Base-by-base conservation (phyloP, 2,888 invertebrate genomes). In the Celastrina argiolus region DNA sequence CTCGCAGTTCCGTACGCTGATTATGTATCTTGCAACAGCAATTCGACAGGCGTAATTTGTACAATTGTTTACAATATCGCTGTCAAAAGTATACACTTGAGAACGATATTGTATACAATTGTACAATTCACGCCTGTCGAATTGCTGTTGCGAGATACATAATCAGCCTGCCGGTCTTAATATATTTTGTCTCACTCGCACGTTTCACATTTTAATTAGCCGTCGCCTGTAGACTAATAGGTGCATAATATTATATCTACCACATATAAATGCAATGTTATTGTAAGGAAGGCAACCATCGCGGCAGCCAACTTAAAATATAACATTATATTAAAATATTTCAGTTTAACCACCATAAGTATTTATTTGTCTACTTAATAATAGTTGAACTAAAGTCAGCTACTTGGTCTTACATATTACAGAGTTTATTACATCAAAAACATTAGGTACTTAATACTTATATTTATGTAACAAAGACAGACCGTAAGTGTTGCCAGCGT, bases 401-500 rank as follows among this genome's bases (percentile, higher is more conserved):
- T 22, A 51, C 22, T 51, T 51, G 51, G 45, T 45, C 45, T 45
- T 45, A 45, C 18, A 45, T 10, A 31, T 31, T 2, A 31, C 1
- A 22, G 12, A 22, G 10, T 18, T 51, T 22, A 51, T 51, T 51
- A 45, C 10, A 10, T 45, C 10, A 45, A 45, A 31, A 45, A 45
- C 10, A 45, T 45, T 8, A 51, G 51, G 22, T 51, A 22, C 51
- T 51, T 51, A 51, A 51, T 26, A 51, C 22, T 51, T 26, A 5
- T 8, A 45, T 42, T 28, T 18, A 42, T 45, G 42, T 65, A 51
- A 45, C 67, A 51, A 61, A 28, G 8, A 34, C 18, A 26, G 5
- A 67, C 36, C 39, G 18, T 41, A 39, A 65, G 59, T 39, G 67
- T 65, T 67, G 66, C 65, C 66, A 67, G 68, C 65, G 64, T 67